Evolutionary conservation across 2,888 invertebrate genomes (phyloP).

Genomic region (Troides helena): DNA sequence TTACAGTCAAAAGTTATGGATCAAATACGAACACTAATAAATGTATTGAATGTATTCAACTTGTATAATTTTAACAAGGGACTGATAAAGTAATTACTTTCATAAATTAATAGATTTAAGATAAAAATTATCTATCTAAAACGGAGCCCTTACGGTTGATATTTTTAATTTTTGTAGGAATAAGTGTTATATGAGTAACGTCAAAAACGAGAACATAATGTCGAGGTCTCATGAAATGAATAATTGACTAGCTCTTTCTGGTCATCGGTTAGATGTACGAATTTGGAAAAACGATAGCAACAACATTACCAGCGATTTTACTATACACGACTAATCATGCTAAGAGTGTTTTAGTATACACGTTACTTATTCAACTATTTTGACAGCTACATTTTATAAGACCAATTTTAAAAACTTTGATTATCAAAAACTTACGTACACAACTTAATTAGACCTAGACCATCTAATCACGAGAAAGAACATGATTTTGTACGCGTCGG

Average conservation of each 20-base stretch:
- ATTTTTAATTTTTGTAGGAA: too few relatives aligned
- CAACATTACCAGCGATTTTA: neutral
- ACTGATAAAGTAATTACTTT: too few relatives aligned
- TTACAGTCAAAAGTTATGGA: neutral
- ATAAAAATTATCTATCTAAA: neutral
- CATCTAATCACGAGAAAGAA: constrained; percentile 22
- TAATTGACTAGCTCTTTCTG: too few relatives aligned
- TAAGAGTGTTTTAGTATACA: constrained; percentile 4
- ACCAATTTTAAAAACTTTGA: constrained; percentile 12
- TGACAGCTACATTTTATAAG: constrained; percentile 3
- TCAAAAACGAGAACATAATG: too few relatives aligned
- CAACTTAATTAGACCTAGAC: constrained; percentile 6
- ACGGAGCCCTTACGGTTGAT: too few relatives aligned
- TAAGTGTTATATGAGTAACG: too few relatives aligned
- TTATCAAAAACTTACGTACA: constrained; percentile 12
- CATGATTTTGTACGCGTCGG: constrained; percentile 29
- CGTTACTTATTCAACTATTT: constrained; percentile 1
- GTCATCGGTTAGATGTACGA: too few relatives aligned
- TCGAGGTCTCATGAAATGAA: too few relatives aligned
- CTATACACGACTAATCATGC: neutral
- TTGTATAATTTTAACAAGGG: too few relatives aligned
- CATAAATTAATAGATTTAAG: neutral
- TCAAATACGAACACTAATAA: neutral
- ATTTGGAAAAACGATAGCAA: too few relatives aligned
- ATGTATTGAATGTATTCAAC: too few relatives aligned